Evolutionary conservation across 2,888 invertebrate species (phyloP), one percentile per base, ranked within the genome.

Genomic region (Mythimna pallens): DNA sequence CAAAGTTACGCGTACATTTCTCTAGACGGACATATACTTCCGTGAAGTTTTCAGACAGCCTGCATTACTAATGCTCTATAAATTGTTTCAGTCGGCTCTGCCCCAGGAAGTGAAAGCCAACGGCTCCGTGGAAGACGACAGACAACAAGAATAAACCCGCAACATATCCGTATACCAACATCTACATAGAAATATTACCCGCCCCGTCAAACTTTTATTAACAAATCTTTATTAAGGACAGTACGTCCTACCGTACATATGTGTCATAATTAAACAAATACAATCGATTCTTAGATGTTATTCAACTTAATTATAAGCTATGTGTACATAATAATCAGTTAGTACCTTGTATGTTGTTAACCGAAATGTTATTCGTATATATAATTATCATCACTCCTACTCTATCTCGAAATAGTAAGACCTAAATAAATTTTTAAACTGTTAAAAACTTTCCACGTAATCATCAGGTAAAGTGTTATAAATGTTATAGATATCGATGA

Each of bases 51-150:
- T 47, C 40, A 67, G 73, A 70, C 66, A 58, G 47, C 22, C 40
- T 76, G 73, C 78, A 78, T 76, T 74, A 68, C 65, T 79, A 79
- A 79, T 81, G 71, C 40, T 72, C 22, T 63, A 40, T 64, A 78
- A 73, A 83, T 72, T 88, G 77, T 93, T 93, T 50, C 93, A 96
- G 96, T 92, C 96, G 43, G 86, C 95, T 72, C 87, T 95, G 73
- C 95, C 96, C 69, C 95, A 95, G 84, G 96, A 96, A 83, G 94
- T 95, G 80, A 96, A 96, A 90, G 93, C 95, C 65, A 93, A 89
- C 85, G 92, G 92, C 81, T 92, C 93, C 80, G 89, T 89, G 20
- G 96, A 96, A 87, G 96, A 96, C 82, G 95, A 95, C 87, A 92
- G 95, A 89, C 95, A 94, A 89, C 94, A 94, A 82, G 94, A 95